Base-by-base conservation (phyloP, 2,797 vertebrate genomes). In the Aeoliscus strigatus region DNA sequence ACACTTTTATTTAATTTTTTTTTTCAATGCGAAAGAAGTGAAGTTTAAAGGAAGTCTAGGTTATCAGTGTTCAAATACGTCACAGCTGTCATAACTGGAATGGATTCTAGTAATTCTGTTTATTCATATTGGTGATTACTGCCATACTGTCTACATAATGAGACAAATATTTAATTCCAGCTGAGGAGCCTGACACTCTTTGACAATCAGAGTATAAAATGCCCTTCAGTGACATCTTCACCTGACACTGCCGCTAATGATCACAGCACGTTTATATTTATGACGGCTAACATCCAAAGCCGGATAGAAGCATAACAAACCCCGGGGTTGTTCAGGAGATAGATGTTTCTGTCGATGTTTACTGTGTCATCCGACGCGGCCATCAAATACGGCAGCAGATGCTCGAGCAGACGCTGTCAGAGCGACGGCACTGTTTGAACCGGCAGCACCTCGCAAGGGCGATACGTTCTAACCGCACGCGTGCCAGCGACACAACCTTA, bases 271-370 rank as follows among this genome's bases (percentile, higher is more conserved):
- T 46, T 51, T 39, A 36, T 57, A 58, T 61, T 65, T 46, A 66
- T 39, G 66, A 58, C 59, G 66, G 44, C 44, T 1, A 16, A 38
- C 37, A 29, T 51, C 55, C 16, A 39, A 75, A 63, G 40, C 3
- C 11, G 50, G 41, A 50, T 59, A 26, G 57, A 76, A 70, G 54
- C 38, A 60, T 53, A 54, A 55, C 70, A 51, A 25, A 12, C 33
- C 63, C 51, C 57, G 61, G 62, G 52, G 58, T 58, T 3, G 42
- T 33, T 0, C 27, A 36, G 32, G 63, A 60, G 69, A 70, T 65
- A 52, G 68, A 79, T 69, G 75, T 66, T 66, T 75, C 53, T 64
- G 67, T 74, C 73, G 54, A 32, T 67, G 62, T 81, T 78, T 79
- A 60, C 66, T 16, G 51, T 50, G 57, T 70, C 64, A 58, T 75